Base-by-base conservation (phyloP, 2,113 vertebrate genomes). In the Mola mola region DNA sequence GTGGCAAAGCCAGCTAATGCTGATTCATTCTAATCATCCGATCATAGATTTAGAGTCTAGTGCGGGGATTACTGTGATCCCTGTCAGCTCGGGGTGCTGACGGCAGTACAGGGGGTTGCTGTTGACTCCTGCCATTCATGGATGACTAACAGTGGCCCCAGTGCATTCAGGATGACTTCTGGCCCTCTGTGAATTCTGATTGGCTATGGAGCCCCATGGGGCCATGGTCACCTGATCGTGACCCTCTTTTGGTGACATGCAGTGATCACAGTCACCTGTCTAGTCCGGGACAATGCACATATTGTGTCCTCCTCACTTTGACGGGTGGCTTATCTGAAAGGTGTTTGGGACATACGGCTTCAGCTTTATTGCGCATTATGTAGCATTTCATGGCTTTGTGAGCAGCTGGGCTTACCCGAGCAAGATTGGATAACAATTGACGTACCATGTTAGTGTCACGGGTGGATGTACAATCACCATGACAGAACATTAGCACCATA, bases 1-100 rank as follows among this genome's bases (percentile, higher is more conserved):
- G 9, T 24, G 25, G 50, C 8, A 65, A 69, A 86, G 65, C 71
- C 66, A 53, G 40, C 51, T 57, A 72, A 82, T 81, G 52, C 73
- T 65, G 49, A 75, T 63, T 84, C 60, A 22, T 26, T 78, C 17
- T 29, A 53, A 78, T 74, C 46, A 56, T 61, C 47, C 22, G 21
- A 55, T n/a, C n/a, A n/a, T 48, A 36, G 11, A 60, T 51, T 9
- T 43, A 26, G 59, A 44, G 29, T 36, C 31, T 47, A 8, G 11
- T n/a, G 0, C n/a, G 12, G 55, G 48, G 72, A 66, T 85, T 76
- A 74, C 33, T 17, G 36, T 28, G 49, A 62, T 43, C 48, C 31
- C 33, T 21, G 13, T 64, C 46, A n/a, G 48, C 22, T 29, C 6
- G 0, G 10, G 22, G 16, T 22, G 52, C 73, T 72, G 8, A 57